Percentiles rank a stretch among this genome's conserved stretches.
phyloP scores from a whole-genome alignment of 2,888 invertebrate species.

The Nasonovia ribisnigri region DNA sequence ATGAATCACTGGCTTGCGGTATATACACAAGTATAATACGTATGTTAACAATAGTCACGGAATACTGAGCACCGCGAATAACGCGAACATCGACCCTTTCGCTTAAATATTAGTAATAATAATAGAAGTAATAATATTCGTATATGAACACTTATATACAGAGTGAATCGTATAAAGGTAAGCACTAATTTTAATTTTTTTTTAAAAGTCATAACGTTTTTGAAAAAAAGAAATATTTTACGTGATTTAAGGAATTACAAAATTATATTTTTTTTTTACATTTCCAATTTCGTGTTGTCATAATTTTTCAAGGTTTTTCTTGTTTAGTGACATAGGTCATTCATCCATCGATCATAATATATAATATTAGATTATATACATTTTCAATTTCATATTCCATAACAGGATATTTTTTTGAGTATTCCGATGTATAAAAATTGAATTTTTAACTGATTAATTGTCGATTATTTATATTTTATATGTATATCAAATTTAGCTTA shows the following conservation, averaged over 20 bases:
- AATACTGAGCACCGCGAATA: conserved; percentile 42
- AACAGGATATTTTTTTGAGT: too few relatives aligned
- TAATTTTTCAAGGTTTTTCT: too few relatives aligned
- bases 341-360: too few relatives aligned
- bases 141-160: not conserved
- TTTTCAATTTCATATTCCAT: too few relatives aligned
- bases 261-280: not conserved
- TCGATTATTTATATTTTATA: too few relatives aligned
- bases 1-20: not conserved
- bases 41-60: conserved; percentile 35
- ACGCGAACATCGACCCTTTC: conserved; percentile 39
- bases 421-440: too few relatives aligned
- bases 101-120: conserved; percentile 26
- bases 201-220: not conserved
- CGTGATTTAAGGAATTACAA: not conserved
- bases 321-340: too few relatives aligned
- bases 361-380: too few relatives aligned
- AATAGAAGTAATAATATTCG: too few relatives aligned
- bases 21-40: not conserved
- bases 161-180: not conserved
- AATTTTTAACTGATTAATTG: too few relatives aligned
- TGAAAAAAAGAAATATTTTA: not conserved
- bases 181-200: not conserved
- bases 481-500: too few relatives aligned
- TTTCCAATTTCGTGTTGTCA: too few relatives aligned